phyloP scores from a whole-genome alignment of 92 coral and sea anemone genomes.

The Zoanthus sansibaricus region DNA sequence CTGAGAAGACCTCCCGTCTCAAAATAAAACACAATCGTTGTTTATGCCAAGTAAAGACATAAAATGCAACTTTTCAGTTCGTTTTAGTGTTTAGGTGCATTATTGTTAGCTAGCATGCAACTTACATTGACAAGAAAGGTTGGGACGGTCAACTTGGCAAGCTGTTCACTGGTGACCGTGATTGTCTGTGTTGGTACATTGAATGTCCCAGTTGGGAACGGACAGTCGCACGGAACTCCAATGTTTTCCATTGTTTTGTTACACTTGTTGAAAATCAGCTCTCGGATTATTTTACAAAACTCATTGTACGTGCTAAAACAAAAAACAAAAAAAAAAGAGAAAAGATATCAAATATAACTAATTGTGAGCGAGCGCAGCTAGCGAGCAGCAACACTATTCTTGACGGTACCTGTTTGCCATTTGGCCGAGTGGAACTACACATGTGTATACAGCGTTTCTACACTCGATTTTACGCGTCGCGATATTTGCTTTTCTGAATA shows the following conservation, averaged over 20 bases:
- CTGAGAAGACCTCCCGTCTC: neutral
- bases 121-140: neutral
- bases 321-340: neutral
- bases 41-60: neutral
- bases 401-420: no score
- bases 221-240: conserved; percentile 7
- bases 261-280: neutral
- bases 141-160: neutral
- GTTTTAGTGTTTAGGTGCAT: neutral
- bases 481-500: no score
- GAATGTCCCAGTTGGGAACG: neutral
- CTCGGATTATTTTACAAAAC: neutral
- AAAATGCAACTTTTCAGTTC: neutral
- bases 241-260: neutral
- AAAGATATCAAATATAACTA: no score
- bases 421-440: no score
- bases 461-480: no score
- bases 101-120: neutral
- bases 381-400: no score
- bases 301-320: neutral
- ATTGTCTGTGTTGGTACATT: neutral
- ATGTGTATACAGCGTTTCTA: no score
- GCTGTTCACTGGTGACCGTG: neutral
- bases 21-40: neutral
- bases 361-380: no score